Evolutionary conservation across 2,888 invertebrate species (phyloP).

Genomic region (Chironomus riparius): DNA sequence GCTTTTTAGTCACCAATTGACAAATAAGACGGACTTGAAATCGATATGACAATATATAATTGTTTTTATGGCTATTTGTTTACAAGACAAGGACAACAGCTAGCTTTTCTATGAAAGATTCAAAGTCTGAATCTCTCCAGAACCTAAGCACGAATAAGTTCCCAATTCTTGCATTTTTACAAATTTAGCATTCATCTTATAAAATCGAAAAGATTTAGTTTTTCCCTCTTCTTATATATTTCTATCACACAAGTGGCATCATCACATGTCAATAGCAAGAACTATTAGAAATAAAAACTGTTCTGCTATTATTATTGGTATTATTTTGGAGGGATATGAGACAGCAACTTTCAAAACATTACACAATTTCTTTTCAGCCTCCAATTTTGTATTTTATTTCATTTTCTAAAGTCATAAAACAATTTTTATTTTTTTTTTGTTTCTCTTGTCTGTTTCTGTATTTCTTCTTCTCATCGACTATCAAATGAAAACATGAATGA

Average conservation of each 20-base stretch:
- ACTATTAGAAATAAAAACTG: background rate
- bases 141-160: no score
- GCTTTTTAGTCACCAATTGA: no score
- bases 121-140: no score
- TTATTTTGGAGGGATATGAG: conserved; percentile 14
- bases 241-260: conserved; percentile 26
- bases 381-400: background rate
- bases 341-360: conserved; percentile 25
- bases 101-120: no score
- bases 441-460: background rate
- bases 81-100: no score
- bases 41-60: no score
- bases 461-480: background rate
- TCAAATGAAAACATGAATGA: conserved; percentile 16
- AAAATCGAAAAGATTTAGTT: background rate
- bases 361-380: background rate
- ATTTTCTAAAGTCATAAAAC: background rate
- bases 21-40: no score
- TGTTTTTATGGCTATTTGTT: no score
- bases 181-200: no score
- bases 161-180: no score
- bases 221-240: background rate
- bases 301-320: background rate
- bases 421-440: background rate
- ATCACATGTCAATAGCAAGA: background rate